Evolutionary conservation across 2,888 invertebrate species (phyloP), one percentile per base, ranked within the genome.

Genomic region (Drosophila buzzatii): DNA sequence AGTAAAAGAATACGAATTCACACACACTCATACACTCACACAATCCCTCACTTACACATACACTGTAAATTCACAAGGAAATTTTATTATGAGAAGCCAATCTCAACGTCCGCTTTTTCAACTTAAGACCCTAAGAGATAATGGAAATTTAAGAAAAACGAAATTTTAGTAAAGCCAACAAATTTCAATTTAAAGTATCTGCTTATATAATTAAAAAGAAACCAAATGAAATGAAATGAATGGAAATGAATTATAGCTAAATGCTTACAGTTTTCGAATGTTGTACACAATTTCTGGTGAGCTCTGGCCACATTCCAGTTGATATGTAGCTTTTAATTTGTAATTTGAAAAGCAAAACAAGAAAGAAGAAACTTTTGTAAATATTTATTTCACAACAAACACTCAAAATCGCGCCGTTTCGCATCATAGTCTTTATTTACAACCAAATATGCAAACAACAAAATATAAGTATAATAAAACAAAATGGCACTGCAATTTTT

Each of bases 51-150:
- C 44, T 63, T 47, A 68, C 51, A 62, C 18, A 69, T 56, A 70
- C 85, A 81, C 64, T 85, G 90, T 88, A 90, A 84, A 88, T 81
- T 82, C 73, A 70, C 51, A 62, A 39, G 51, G 44, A 60, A 69
- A 55, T 73, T 85, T 89, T 89, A 82, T 80, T 79, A 78, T 68
- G 82, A 80, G 73, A 85, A 67, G 69, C 58, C 71, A 70, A 64
- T 81, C 81, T 85, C 72, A 85, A 82, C 79, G 85, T 90, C 88
- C 90, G 85, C 85, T 85, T 85, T 82, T 82, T 79, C 66, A 82
- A 84, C 66, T 73, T 62, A 59, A 66, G 72, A 68, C 58, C 70
- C 56, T 49, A 76, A 70, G 55, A 55, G 51, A 56, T 62, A 60
- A 39, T 27, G 33, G n/a, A 39, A 49, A 44, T 41, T 23, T 31